Evolutionary conservation across 2,888 invertebrate species (phyloP).

Genomic region (Molanna angustata): DNA sequence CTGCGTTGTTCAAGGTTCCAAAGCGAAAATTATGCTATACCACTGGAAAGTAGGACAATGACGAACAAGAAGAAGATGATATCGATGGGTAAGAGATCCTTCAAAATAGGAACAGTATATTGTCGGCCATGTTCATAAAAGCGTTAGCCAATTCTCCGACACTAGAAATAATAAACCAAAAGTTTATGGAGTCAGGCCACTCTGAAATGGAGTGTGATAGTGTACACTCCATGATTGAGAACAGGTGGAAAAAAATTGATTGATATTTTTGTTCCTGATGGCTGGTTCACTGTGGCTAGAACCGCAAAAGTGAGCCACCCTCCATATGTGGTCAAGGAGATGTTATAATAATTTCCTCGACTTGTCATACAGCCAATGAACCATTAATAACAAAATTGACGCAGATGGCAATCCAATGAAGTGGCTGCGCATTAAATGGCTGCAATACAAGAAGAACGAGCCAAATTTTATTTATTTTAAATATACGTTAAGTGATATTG

Average conservation of each 20-base stretch:
- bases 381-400: no score
- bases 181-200: slow-evolving; percentile 13
- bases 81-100: no score
- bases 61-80: no score
- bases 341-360: not conserved
- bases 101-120: slow-evolving; percentile 4
- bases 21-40: no score
- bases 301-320: slow-evolving; percentile 1
- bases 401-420: no score
- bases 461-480: no score
- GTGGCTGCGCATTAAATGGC: no score
- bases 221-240: slow-evolving; percentile 13
- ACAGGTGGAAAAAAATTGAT: not conserved
- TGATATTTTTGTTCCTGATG: slow-evolving; percentile 2
- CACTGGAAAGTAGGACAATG: no score
- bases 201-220: slow-evolving; percentile 14
- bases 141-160: no score
- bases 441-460: no score
- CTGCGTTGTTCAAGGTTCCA: no score
- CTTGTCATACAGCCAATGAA: not conserved
- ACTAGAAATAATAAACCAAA: slow-evolving; percentile 6
- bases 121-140: slow-evolving; percentile 5
- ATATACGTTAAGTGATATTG: no score
- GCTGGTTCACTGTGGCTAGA: not conserved
- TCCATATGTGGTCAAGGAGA: not conserved